These are phyloP conservation scores for Idaea straminata DNA, from an alignment of 2,888 invertebrate species.

Conservation along the genomic window DNA sequence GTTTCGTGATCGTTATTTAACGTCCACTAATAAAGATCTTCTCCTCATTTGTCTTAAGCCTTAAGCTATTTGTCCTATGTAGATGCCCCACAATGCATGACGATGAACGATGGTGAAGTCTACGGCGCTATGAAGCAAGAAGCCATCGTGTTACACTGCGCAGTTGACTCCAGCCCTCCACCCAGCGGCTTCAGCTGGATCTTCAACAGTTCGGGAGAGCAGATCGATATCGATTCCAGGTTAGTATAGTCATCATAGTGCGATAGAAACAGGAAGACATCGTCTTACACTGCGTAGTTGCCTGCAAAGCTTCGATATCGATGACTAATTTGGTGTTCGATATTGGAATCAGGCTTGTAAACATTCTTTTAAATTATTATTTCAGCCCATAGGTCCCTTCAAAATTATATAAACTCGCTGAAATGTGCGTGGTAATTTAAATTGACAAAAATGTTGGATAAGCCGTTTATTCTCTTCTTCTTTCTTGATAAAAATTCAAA, in stretches of 20 bases:
- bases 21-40: not conserved
- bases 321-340: too few relatives aligned
- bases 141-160: constrained; percentile 87
- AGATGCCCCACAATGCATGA: constrained; percentile 88
- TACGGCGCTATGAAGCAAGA: constrained; percentile 92
- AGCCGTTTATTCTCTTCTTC: too few relatives aligned
- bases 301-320: too few relatives aligned
- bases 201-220: constrained; percentile 94
- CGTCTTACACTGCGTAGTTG: not conserved
- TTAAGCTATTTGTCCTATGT: constrained; percentile 29
- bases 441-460: too few relatives aligned
- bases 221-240: constrained; percentile 86
- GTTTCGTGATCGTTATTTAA: not conserved
- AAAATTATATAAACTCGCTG: too few relatives aligned
- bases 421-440: too few relatives aligned
- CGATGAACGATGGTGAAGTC: constrained; percentile 85
- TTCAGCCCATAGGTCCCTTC: too few relatives aligned
- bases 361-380: too few relatives aligned
- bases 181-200: constrained; percentile 92
- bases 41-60: not conserved
- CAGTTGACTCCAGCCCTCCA: constrained; percentile 92
- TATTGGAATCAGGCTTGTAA: too few relatives aligned
- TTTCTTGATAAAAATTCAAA: too few relatives aligned
- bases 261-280: not conserved
- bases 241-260: constrained; percentile 25